Evolutionary conservation across 2,797 vertebrate genomes (phyloP).

Genomic region (Scleropages formosus): DNA sequence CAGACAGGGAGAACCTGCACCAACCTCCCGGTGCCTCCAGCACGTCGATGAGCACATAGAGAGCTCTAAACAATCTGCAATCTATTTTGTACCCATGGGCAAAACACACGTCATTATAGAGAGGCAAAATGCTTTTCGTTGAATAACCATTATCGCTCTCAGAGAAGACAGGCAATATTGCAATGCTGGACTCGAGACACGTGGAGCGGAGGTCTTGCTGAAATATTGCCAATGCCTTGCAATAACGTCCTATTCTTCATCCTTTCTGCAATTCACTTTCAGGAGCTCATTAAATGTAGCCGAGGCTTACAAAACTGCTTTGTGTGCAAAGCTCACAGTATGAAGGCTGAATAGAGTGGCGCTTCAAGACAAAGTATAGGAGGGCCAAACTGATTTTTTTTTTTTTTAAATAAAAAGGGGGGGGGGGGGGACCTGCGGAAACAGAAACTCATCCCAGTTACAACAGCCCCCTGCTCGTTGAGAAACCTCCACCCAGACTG

Average conservation of each 20-base stretch:
- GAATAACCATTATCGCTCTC: constrained; percentile 30
- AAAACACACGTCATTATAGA: constrained; percentile 29
- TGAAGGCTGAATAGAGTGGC: background rate
- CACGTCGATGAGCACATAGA: constrained; percentile 17
- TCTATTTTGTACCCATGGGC: constrained; percentile 31
- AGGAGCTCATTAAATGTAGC: constrained; percentile 9
- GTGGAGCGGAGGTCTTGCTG: background rate
- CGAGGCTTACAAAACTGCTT: no score
- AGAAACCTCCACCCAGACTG: constrained; percentile 25
- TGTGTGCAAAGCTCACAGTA: background rate
- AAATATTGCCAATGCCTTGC: constrained; percentile 24
- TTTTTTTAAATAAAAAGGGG: no score
- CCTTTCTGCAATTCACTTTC: constrained; percentile 7
- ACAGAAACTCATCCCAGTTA: constrained; percentile 34
- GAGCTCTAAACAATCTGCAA: constrained; percentile 37
- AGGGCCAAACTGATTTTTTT: no score
- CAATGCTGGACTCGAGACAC: background rate
- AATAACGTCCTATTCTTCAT: constrained; percentile 18
- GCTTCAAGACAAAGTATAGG: constrained; percentile 1
- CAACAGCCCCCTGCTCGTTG: constrained; percentile 41
- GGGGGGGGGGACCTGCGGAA: constrained; percentile 40
- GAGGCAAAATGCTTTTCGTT: constrained; percentile 34
- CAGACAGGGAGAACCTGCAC: background rate
- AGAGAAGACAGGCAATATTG: constrained; percentile 15
- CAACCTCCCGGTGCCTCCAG: constrained; percentile 17